Evolutionary conservation across 2,113 vertebrate genomes (phyloP).

Genomic region (Callopanchax toddi): DNA sequence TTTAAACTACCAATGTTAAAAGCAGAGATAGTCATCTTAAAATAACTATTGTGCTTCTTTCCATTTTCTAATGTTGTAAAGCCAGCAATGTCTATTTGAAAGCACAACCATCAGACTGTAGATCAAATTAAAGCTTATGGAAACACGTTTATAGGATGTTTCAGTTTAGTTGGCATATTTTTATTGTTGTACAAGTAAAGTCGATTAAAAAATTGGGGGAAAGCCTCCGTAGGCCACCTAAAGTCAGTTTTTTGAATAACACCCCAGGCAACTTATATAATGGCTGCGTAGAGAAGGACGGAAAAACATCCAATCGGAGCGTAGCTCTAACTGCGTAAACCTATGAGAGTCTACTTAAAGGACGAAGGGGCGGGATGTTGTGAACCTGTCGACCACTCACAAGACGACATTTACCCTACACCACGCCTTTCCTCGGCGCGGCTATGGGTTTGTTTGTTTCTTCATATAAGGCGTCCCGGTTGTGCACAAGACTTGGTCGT

Average conservation of each 20-base stretch:
- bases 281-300: conserved; percentile 12
- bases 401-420: fast-evolving
- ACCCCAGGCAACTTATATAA: conserved; percentile 47
- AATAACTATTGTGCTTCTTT: too few species aligned
- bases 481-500: conserved; percentile 18
- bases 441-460: conserved; percentile 56
- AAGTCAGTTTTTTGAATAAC: not conserved
- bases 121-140: too few species aligned
- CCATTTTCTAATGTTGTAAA: too few species aligned
- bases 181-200: too few species aligned
- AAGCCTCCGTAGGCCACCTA: too few species aligned
- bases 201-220: too few species aligned
- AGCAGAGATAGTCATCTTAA: too few species aligned
- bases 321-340: conserved; percentile 19
- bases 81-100: too few species aligned
- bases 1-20: too few species aligned
- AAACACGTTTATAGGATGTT: too few species aligned
- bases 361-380: conserved; percentile 23
- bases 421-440: conserved; percentile 55
- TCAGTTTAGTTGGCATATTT: too few species aligned
- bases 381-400: conserved; percentile 36
- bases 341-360: conserved; percentile 17
- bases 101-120: too few species aligned
- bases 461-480: not conserved
- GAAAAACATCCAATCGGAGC: conserved; percentile 21